These are phyloP conservation scores for Pituophis catenifer DNA, from an alignment of 2,113 vertebrate genomes.

Conservation along the genomic window DNA sequence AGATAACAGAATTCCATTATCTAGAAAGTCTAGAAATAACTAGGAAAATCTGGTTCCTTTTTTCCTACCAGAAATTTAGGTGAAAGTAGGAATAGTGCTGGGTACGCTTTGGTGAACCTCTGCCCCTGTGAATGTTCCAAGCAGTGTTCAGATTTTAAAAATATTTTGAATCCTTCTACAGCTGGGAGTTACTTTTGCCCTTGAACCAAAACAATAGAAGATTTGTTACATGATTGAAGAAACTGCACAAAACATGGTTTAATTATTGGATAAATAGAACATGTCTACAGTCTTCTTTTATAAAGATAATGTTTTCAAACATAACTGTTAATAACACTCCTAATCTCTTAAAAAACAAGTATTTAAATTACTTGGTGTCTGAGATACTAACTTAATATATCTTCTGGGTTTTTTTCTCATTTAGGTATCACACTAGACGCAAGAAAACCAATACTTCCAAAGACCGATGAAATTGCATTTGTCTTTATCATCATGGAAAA, in stretches of 20 bases:
- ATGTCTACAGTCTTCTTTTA: neutral
- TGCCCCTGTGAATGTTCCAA: neutral
- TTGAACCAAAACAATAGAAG: neutral
- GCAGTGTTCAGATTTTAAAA: neutral
- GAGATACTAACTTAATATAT: neutral
- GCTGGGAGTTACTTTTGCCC: neutral
- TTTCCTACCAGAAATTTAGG: neutral
- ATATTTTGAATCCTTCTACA: neutral
- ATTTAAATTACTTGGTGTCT: neutral
- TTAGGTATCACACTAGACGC: conserved; percentile 67
- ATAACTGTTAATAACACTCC: neutral
- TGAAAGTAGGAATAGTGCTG: too few relatives aligned
- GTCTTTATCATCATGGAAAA: neutral
- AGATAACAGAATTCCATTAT: neutral
- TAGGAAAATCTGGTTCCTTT: neutral
- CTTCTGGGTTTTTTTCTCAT: neutral
- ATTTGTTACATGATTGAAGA: neutral
- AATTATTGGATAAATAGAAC: neutral
- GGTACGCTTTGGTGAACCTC: neutral
- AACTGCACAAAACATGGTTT: neutral
- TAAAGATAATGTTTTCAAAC: neutral
- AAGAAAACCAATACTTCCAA: conserved; percentile 64
- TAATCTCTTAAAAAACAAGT: neutral
- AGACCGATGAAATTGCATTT: conserved; percentile 53
- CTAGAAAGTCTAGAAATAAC: neutral